Base-by-base conservation (phyloP, 2,888 invertebrate species). In the Lycophotia porphyrea region DNA sequence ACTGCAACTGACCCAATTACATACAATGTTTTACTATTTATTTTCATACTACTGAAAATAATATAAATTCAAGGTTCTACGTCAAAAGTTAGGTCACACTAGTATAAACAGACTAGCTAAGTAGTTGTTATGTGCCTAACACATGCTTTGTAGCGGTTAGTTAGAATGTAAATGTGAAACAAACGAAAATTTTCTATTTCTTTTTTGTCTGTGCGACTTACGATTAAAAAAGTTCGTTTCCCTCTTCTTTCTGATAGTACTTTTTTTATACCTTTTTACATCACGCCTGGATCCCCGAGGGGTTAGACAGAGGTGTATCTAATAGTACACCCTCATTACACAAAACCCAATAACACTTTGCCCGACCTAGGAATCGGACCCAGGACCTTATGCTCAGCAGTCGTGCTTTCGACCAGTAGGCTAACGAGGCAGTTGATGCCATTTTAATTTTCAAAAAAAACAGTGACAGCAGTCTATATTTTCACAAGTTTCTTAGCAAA, bases 31-130 rank as follows among this genome's bases (percentile, higher is more conserved):
- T 83, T 61, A 60, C 36, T 58, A 79, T 82, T 78, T 82, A 81
- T 84, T 82, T 79, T 85, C 76, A 80, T 72, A 82, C 75, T 58
- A 73, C 77, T 63, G 72, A 80, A 79, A 78, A 78, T 80, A 85
- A 81, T 72, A 76, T 73, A 77, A 39, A 72, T 70, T 78, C 88
- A 86, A 88, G 88, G 88, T 82, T 74, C 5, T n/a, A 76, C 80
- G 82, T 78, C 81, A 85, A 84, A 75, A 81, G 82, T 85, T 83
- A 85, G 84, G 81, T 83, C 81, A 80, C 55, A 60, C 70, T 68
- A 80, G 74, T 78, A 76, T 84, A 80, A 82, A 72, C 77, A 78
- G 71, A 66, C 74, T 76, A 74, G 69, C 77, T 82, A 84, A 80
- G 71, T 84, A 76, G 69, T 73, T 72, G 60, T 67, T 69, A 76